Percentiles rank a stretch among this genome's conserved stretches.
These are phyloP conservation scores for Melanogrammus aeglefinus DNA, from an alignment of 2,797 vertebrate genomes.

Conservation along the genomic window DNA sequence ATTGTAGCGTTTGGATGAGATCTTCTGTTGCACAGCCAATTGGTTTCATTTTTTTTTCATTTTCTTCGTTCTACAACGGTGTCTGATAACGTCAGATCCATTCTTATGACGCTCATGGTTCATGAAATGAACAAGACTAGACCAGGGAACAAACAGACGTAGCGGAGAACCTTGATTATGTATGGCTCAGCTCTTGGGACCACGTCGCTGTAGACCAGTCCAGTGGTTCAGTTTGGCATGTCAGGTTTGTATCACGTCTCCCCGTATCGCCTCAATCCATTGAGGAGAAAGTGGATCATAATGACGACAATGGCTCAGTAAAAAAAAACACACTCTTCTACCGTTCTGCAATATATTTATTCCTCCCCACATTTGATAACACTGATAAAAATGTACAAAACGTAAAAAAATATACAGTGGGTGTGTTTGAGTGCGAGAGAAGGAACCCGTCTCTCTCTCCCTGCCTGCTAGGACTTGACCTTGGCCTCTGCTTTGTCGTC, in stretches of 20 bases:
- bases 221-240: neutral
- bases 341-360: constrained; percentile 40
- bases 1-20: constrained; percentile 28
- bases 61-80: neutral
- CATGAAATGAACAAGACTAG: constrained; percentile 15
- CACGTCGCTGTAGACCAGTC: neutral
- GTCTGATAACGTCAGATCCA: constrained; percentile 1
- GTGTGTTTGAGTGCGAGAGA: neutral
- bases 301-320: neutral
- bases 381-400: constrained; percentile 14
- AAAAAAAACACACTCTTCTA: neutral
- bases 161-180: neutral
- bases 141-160: neutral
- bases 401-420: constrained; percentile 26
- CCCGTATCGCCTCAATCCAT: neutral
- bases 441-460: neutral
- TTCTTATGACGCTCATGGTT: neutral
- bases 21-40: constrained; percentile 20
- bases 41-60: constrained; percentile 16
- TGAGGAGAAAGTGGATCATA: constrained; percentile 1
- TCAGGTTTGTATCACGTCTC: neutral
- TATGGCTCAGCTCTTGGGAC: constrained; percentile 18
- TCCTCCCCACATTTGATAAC: constrained; percentile 18
- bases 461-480: constrained; percentile 28
- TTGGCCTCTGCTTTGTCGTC: constrained; percentile 78